Conservation (phyloP, 2,888 invertebrate genomes). For the Eupithecia subumbrata region DNA sequence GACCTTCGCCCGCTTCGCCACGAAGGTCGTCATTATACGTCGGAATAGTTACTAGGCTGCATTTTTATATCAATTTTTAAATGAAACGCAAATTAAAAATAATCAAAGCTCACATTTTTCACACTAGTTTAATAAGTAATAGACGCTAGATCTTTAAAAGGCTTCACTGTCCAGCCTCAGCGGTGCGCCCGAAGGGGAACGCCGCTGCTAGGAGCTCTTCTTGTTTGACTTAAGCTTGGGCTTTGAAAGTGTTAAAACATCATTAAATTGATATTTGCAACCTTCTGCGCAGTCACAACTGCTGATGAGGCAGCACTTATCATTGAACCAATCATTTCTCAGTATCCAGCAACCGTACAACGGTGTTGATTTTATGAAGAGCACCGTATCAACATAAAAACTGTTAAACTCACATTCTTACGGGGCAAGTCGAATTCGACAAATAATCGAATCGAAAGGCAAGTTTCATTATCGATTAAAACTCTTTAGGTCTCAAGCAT, state of each 20-base stretch:
- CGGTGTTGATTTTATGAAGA: slow-evolving; percentile 45
- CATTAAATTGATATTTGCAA: neutral
- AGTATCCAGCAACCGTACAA: slow-evolving; percentile 12
- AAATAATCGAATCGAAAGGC: slow-evolving; percentile 7
- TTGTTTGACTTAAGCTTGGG: neutral
- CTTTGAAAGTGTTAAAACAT: neutral
- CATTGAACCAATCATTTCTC: slow-evolving; percentile 11
- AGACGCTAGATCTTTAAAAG: neutral
- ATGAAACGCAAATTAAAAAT: too few relatives aligned
- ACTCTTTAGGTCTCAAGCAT: slow-evolving; percentile 37
- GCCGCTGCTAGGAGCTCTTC: neutral
- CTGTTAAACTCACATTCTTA: slow-evolving; percentile 19
- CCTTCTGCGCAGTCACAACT: neutral
- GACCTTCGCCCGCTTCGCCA: too few relatives aligned
- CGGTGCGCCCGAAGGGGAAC: neutral
- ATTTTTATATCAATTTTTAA: too few relatives aligned
- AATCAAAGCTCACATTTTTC: too few relatives aligned
- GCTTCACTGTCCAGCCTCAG: neutral
- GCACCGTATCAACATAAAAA: slow-evolving; percentile 47
- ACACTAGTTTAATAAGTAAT: too few relatives aligned
- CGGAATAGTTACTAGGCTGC: too few relatives aligned
- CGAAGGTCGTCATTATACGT: too few relatives aligned
- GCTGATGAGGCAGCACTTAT: slow-evolving; percentile 16
- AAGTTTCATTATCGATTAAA: slow-evolving; percentile 46
- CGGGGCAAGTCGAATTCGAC: slow-evolving; percentile 6